A percentile compares a stretch with the other conserved stretches of the same genome.
These are phyloP conservation scores for Metaphire vulgaris DNA, from an alignment of 1,140 invertebrate genomes.

Conservation along the genomic window DNA sequence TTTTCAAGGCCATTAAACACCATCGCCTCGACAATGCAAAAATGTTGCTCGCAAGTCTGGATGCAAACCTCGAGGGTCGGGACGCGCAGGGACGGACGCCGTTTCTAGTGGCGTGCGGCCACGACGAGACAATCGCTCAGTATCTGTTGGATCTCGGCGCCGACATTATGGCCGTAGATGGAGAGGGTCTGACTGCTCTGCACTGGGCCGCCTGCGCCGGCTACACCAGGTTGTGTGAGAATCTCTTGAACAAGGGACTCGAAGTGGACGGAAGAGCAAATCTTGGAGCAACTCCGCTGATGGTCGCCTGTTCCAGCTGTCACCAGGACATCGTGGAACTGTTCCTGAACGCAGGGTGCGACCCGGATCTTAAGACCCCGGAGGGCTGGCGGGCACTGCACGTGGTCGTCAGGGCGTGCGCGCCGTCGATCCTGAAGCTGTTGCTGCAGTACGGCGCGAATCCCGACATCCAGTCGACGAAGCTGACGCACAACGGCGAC, in stretches of 20 bases:
- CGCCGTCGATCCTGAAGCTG: slow-evolving; percentile 22
- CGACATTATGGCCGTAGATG: slow-evolving; percentile 12
- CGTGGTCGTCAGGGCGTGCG: slow-evolving; percentile 28
- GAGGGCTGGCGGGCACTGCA: slow-evolving; percentile 30
- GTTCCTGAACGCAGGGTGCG: slow-evolving; percentile 15
- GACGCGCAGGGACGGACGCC: slow-evolving; percentile 25
- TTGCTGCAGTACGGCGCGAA: slow-evolving; percentile 17
- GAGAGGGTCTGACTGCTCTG: slow-evolving; percentile 27
- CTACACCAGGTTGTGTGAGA: slow-evolving; percentile 11
- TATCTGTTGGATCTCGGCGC: slow-evolving; percentile 27
- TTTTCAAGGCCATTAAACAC: slow-evolving; percentile 26
- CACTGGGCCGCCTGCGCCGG: slow-evolving; percentile 30
- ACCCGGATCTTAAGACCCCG: slow-evolving; percentile 21
- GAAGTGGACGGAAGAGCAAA: slow-evolving; percentile 21
- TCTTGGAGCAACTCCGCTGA: slow-evolving; percentile 29
- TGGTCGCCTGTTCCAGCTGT: slow-evolving; percentile 29
- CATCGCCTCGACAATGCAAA: slow-evolving; percentile 25
- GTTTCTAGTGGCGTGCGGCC: slow-evolving; percentile 29
- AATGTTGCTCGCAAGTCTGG: slow-evolving; percentile 19
- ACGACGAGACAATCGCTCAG: slow-evolving; percentile 25
- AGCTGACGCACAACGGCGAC: slow-evolving; percentile 28
- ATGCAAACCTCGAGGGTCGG: slow-evolving; percentile 17
- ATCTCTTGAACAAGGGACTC: slow-evolving; percentile 17
- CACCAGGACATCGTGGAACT: slow-evolving; percentile 22
- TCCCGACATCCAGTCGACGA: slow-evolving; percentile 23